These are phyloP conservation scores for Circaetus gallicus DNA, from an alignment of 2,113 vertebrate genomes.

Conservation along the genomic window DNA sequence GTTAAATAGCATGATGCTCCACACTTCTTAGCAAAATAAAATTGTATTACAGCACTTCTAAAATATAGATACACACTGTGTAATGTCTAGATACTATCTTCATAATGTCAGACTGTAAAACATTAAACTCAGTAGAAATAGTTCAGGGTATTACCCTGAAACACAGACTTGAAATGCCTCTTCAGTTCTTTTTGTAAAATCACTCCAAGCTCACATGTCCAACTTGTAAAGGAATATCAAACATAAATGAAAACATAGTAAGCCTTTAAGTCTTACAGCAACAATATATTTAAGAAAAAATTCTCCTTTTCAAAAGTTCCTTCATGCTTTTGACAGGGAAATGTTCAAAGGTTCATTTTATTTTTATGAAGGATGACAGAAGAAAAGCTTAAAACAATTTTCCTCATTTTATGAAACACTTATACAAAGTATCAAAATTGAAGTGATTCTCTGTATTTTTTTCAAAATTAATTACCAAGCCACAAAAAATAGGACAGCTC, in stretches of 20 bases:
- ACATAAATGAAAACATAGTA: neutral
- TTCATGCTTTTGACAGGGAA: neutral
- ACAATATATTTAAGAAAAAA: neutral
- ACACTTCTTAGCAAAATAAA: neutral
- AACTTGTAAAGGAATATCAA: neutral
- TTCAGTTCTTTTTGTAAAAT: neutral
- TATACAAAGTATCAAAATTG: neutral
- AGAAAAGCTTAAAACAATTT: neutral
- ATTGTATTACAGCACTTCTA: neutral
- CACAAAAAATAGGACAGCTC: neutral
- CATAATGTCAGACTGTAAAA: neutral
- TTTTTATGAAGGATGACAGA: neutral
- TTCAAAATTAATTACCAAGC: neutral
- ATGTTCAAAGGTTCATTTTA: neutral
- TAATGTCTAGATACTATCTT: neutral
- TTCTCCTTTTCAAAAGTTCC: neutral
- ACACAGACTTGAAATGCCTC: neutral
- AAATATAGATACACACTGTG: neutral
- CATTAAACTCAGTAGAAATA: neutral
- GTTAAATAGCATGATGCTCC: neutral
- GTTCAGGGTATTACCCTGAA: neutral
- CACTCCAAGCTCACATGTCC: neutral
- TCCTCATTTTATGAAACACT: neutral
- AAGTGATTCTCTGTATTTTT: neutral
- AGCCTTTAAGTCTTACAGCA: neutral